Conservation (phyloP, 2,797 vertebrate genomes). For the Epinephelus coioides region DNA sequence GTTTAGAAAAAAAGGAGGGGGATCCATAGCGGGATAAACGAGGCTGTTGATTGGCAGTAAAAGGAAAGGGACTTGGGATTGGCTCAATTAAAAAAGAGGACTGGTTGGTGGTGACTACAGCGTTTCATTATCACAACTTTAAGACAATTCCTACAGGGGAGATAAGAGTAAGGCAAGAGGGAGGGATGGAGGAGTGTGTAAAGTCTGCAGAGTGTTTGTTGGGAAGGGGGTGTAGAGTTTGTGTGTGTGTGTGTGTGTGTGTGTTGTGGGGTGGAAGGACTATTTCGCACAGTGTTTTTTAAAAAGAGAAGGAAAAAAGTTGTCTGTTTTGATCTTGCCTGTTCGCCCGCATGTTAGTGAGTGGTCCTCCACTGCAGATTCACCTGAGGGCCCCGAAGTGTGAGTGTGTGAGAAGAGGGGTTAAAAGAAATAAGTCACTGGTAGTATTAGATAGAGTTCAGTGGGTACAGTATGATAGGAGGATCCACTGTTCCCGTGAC, state of each 20-base stretch:
- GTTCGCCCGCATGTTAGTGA: constrained; percentile 22
- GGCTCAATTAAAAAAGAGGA: constrained; percentile 55
- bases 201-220: constrained; percentile 17
- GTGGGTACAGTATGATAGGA: constrained; percentile 18
- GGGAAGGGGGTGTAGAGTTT: not conserved
- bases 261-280: constrained; percentile 4
- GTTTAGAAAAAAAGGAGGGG: constrained; percentile 57
- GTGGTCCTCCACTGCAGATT: constrained; percentile 40
- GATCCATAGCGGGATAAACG: not conserved
- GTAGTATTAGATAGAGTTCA: constrained; percentile 43
- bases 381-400: constrained; percentile 55
- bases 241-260: not conserved
- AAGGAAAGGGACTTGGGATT: constrained; percentile 27
- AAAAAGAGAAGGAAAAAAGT: constrained; percentile 41
- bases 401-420: constrained; percentile 24
- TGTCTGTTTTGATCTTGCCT: constrained; percentile 42
- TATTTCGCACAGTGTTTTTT: constrained; percentile 70
- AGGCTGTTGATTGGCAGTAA: constrained; percentile 28
- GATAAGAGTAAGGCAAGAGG: constrained; percentile 62
- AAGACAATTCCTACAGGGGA: constrained; percentile 60
- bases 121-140: constrained; percentile 58
- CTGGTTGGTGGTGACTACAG: constrained; percentile 52
- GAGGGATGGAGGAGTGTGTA: constrained; percentile 34
- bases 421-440: constrained; percentile 50
- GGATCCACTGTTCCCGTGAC: constrained; percentile 31